phyloP scores from a whole-genome alignment of 2,797 vertebrate species.

The Orestias chungarensis region DNA sequence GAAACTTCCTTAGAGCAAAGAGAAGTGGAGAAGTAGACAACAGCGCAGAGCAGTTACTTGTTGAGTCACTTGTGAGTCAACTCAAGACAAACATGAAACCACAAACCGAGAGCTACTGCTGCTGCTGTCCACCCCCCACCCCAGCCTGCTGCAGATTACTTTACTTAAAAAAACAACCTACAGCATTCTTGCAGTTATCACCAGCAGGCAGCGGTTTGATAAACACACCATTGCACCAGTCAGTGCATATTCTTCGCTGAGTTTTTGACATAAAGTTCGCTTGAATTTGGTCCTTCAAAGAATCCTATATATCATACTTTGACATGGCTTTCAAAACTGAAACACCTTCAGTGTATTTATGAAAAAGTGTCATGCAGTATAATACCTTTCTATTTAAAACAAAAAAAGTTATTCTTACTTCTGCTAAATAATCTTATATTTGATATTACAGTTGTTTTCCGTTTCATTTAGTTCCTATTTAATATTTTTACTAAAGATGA shows the following conservation, averaged over 20 bases:
- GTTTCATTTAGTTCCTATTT: no score
- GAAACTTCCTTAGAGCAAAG: constrained; percentile 51
- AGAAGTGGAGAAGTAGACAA: constrained; percentile 37
- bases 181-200: neutral
- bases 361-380: neutral
- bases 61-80: constrained; percentile 57
- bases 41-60: constrained; percentile 14
- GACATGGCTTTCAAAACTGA: neutral
- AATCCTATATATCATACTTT: neutral
- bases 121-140: neutral
- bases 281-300: neutral
- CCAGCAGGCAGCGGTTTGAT: neutral
- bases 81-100: constrained; percentile 7
- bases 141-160: neutral
- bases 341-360: neutral
- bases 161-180: neutral
- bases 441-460: neutral
- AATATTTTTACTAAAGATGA: no score
- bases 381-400: neutral
- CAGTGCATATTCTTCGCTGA: neutral
- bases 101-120: constrained; percentile 5
- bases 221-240: neutral
- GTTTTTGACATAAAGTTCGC: neutral
- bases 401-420: neutral
- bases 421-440: neutral